Evolutionary conservation across 2,888 invertebrate species (phyloP), one percentile per base, ranked within the genome.

Genomic region (Chalcosyrphus nemorum): DNA sequence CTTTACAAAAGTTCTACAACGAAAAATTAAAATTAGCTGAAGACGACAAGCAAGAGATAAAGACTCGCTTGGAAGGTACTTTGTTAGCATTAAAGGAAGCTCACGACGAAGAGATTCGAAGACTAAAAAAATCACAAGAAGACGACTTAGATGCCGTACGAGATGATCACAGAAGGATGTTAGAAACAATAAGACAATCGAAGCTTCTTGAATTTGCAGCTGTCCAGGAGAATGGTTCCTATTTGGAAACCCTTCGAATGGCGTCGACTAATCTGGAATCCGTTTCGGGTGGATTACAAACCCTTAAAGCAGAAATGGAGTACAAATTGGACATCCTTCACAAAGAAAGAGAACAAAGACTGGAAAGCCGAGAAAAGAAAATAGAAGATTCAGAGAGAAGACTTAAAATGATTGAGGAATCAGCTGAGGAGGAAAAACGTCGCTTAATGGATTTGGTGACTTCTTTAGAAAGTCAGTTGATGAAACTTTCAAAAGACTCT

Each of bases 401-500:
- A 2, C 61, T 92, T 1, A 89, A 89, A 70, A 87, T 91, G 2
- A 86, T 86, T 0, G 89, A 89, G 86, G 89, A 89, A 32, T 66
- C 86, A 13, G 87, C 89, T 3, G 91, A 91, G 13, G 86, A 87
- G 5, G 92, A 92, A 57, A 90, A 89, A 74, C 86, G 87, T 3
- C 89, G 91, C 0, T 88, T 92, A 0, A 89, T 92, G 88, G 89
- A 90, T n/a, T 76, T 92, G 35, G 91, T 92, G 0, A 88, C 90
- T 68, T 90, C 89, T 4, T 78, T 92, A 27, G 92, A 92, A 75
- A 65, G 88, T 13, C 92, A 92, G 76, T 77, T 92, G 41, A 84
- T 72, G 2, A 89, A 89, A 6, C 81, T 91, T 0, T 89, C 90
- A 0, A 90, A 90, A 68, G 90, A 90, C 7, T 87, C 91, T 0